Evolutionary conservation across 1,140 invertebrate species (phyloP).

Genomic region (Drosophila seguyi): DNA sequence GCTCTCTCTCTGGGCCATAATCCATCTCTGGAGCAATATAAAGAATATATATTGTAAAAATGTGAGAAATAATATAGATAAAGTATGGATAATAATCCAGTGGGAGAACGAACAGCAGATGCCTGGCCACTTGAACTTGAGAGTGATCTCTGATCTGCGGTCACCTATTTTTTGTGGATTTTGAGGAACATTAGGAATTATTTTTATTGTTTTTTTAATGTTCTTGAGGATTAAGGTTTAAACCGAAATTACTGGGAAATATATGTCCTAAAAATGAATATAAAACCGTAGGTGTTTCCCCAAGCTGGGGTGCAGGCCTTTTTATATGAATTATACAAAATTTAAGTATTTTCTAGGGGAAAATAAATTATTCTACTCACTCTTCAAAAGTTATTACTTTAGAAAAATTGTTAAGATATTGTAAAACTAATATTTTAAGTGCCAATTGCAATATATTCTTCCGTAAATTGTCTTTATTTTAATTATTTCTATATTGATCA

Average conservation of each 20-base stretch:
- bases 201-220: conserved; percentile 1
- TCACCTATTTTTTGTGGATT: not conserved
- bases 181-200: not conserved
- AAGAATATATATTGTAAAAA: not conserved
- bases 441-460: no score
- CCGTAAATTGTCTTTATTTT: no score
- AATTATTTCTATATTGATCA: not conserved
- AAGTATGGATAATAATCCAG: conserved; percentile 11
- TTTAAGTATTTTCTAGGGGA: not conserved
- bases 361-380: no score
- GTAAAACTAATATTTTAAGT: no score
- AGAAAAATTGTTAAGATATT: no score
- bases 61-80: conserved; percentile 12
- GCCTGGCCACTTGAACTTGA: conserved; percentile 9
- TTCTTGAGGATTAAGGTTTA: not conserved
- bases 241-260: not conserved
- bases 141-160: conserved; percentile 1
- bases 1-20: conserved; percentile 7
- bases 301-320: not conserved
- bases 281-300: not conserved
- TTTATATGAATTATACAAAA: not conserved
- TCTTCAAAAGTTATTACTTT: not conserved
- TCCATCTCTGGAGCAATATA: conserved; percentile 21
- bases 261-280: not conserved
- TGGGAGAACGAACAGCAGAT: not conserved